These are phyloP conservation scores for Aspidapion aeneum DNA, from an alignment of 2,888 invertebrate genomes.

Conservation along the genomic window DNA sequence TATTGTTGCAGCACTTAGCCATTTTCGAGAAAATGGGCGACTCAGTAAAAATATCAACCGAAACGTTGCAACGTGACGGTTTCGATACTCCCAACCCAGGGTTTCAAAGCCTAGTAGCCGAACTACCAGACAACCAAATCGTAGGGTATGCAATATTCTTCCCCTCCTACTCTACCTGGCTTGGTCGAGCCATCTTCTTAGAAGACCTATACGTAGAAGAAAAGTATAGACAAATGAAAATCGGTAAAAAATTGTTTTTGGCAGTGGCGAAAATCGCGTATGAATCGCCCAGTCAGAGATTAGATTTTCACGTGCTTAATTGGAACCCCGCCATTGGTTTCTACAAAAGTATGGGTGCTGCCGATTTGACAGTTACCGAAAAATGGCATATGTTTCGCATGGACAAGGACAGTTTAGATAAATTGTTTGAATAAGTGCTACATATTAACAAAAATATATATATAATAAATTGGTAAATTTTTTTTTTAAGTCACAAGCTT, in stretches of 20 bases:
- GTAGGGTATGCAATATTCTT: conserved; percentile 81
- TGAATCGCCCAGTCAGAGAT: conserved; percentile 48
- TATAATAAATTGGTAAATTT: too few relatives aligned
- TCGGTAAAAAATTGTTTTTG: conserved; percentile 64
- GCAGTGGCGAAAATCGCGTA: conserved; percentile 63
- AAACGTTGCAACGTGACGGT: background rate
- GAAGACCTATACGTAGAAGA: conserved; percentile 85
- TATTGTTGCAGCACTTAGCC: too few relatives aligned
- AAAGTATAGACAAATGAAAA: conserved; percentile 57
- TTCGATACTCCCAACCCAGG: conserved; percentile 61
- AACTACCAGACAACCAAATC: conserved; percentile 47
- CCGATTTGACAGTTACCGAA: conserved; percentile 61
- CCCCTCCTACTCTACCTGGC: conserved; percentile 82
- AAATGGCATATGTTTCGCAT: conserved; percentile 67
- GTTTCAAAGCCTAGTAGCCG: conserved; percentile 71
- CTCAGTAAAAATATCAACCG: background rate
- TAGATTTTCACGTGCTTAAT: conserved; percentile 77
- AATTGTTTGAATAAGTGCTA: too few relatives aligned
- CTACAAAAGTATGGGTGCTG: conserved; percentile 67
- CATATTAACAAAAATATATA: too few relatives aligned
- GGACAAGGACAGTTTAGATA: conserved; percentile 40
- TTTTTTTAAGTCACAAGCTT: too few relatives aligned
- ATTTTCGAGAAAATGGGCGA: background rate
- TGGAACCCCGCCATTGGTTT: conserved; percentile 83
- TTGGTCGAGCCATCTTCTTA: conserved; percentile 73